Conservation (phyloP, 2,888 invertebrate species). For the Eudemis profundana region DNA sequence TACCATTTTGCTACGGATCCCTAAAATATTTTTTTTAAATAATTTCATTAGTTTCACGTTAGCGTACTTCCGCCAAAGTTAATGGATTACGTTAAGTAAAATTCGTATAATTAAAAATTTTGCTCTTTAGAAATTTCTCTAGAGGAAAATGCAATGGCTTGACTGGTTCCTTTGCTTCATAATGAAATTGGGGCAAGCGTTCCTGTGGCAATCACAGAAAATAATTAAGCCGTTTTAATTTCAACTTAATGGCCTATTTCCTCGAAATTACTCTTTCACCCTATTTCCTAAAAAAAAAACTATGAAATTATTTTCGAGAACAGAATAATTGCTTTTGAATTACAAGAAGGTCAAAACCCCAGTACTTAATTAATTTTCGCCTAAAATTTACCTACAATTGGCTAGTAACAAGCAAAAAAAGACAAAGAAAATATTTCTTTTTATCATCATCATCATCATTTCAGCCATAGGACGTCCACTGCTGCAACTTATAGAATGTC, state of each 20-base stretch:
- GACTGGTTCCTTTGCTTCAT: background rate
- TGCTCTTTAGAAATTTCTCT: background rate
- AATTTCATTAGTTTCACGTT: too few relatives aligned
- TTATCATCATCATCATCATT: too few relatives aligned
- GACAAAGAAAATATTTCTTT: too few relatives aligned
- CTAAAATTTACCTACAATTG: too few relatives aligned
- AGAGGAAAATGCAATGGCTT: background rate
- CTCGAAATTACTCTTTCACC: background rate
- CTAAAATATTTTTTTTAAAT: too few relatives aligned
- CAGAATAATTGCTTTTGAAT: too few relatives aligned
- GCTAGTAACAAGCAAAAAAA: too few relatives aligned
- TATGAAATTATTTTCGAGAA: too few relatives aligned
- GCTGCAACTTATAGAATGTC: too few relatives aligned
- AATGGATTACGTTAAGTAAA: background rate
- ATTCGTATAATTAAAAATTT: background rate
- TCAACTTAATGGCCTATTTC: slow-evolving; percentile 1
- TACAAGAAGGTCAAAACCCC: too few relatives aligned
- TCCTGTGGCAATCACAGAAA: slow-evolving; percentile 1
- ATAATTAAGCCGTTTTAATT: slow-evolving; percentile 9
- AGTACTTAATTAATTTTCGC: too few relatives aligned
- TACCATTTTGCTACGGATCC: background rate
- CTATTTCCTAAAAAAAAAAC: background rate
- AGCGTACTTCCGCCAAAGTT: background rate
- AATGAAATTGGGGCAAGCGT: background rate
- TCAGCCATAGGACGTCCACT: too few relatives aligned